Percentiles rank a stretch among this genome's conserved stretches.
Conservation (phyloP, 2,113 vertebrate species). For the Mohoua ochrocephala region DNA sequence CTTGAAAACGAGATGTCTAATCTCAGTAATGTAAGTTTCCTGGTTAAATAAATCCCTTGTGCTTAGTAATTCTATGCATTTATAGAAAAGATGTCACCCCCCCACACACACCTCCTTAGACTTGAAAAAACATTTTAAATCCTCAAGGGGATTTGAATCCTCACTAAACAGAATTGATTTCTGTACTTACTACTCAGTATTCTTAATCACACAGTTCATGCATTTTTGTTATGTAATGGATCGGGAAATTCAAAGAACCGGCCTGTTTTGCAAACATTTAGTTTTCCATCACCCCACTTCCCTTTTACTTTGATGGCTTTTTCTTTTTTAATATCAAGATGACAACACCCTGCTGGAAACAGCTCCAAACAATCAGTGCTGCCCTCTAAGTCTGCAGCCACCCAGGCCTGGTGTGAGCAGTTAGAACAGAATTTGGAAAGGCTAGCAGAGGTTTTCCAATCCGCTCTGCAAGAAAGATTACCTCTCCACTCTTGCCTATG, state of each 20-base stretch:
- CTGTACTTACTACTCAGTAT: slow-evolving; percentile 42
- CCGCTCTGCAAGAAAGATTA: slow-evolving; percentile 28
- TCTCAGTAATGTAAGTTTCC: slow-evolving; percentile 75
- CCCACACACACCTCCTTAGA: slow-evolving; percentile 2
- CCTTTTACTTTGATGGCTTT: not conserved
- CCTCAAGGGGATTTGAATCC: slow-evolving; percentile 61
- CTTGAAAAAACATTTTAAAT: slow-evolving; percentile 61
- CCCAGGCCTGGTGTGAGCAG: not conserved
- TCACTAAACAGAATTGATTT: slow-evolving; percentile 64
- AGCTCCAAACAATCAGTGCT: not conserved
- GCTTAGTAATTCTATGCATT: slow-evolving; percentile 56
- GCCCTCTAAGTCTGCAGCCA: not conserved
- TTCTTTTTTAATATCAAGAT: not conserved
- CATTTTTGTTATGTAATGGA: slow-evolving; percentile 44
- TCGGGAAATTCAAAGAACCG: not conserved
- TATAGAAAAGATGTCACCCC: slow-evolving; percentile 58
- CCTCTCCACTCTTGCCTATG: not conserved
- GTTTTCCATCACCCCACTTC: not conserved
- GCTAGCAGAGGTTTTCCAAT: slow-evolving; percentile 4
- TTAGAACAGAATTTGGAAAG: slow-evolving; percentile 18
- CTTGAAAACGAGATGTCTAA: slow-evolving; percentile 75
- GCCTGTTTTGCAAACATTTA: slow-evolving; percentile 26
- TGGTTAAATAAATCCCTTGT: slow-evolving; percentile 72
- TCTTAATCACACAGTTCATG: slow-evolving; percentile 28
- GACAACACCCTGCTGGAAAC: not conserved